Percentiles rank a stretch among this genome's conserved stretches.
These are phyloP conservation scores for Ctena decussata DNA, from an alignment of 2,888 invertebrate genomes.

Conservation along the genomic window DNA sequence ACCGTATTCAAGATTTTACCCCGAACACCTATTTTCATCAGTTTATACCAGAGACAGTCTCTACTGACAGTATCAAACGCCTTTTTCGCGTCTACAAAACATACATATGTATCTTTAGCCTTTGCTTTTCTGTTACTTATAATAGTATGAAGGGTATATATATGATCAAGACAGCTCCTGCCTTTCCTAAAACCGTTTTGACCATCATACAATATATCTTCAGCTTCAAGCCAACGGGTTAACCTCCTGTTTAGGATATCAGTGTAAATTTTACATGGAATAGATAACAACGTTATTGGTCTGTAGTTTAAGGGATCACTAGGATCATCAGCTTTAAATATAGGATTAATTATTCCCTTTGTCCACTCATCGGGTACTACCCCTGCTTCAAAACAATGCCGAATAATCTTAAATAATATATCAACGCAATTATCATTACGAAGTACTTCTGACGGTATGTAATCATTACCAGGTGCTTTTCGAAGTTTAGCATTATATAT, in stretches of 20 bases:
- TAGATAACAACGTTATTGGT: slow-evolving; percentile 18
- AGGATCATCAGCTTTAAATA: slow-evolving; percentile 12
- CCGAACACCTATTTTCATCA: slow-evolving; percentile 5
- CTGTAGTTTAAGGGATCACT: slow-evolving; percentile 31
- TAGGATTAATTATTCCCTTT: slow-evolving; percentile 10
- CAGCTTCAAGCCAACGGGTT: slow-evolving; percentile 15
- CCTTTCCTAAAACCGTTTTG: slow-evolving; percentile 47
- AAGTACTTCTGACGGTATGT: slow-evolving; percentile 14
- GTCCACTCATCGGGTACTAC: slow-evolving; percentile 17
- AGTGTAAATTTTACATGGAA: slow-evolving; percentile 25
- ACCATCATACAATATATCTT: slow-evolving; percentile 27
- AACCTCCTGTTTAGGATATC: slow-evolving; percentile 27
- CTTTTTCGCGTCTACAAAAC: slow-evolving; percentile 33
- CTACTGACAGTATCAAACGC: slow-evolving; percentile 46
- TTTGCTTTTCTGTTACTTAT: slow-evolving; percentile 20
- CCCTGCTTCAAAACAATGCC: slow-evolving; percentile 9
- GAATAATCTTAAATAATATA: slow-evolving; percentile 8
- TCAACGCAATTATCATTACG: slow-evolving; percentile 16
- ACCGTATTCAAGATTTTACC: slow-evolving; percentile 43
- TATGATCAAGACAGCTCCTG: slow-evolving; percentile 34
- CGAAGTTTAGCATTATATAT: neutral
- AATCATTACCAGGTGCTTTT: slow-evolving; percentile 7
- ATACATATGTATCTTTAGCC: slow-evolving; percentile 21
- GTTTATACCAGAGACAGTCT: slow-evolving; percentile 24
- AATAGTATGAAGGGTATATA: slow-evolving; percentile 28